Base-by-base conservation (phyloP, 1,140 invertebrate species). In the Heliconius melpomene region DNA sequence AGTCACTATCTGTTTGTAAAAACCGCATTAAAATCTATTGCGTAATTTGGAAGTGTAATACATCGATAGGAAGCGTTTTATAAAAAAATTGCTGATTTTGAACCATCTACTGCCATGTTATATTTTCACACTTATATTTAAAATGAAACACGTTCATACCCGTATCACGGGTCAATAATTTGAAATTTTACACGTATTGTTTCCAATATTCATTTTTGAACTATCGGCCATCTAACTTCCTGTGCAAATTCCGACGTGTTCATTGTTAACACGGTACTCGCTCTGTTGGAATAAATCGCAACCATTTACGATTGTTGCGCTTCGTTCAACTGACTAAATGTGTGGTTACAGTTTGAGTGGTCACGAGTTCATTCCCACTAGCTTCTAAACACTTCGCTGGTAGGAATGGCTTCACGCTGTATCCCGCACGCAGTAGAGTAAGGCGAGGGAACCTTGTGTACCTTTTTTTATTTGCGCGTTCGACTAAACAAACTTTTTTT, bases 171-270 rank as follows among this genome's bases (percentile, higher is more conserved):
- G 60, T 66, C 60, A 66, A 66, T 66, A 66, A 66, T 66, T 66
- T 66, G 26, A 66, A 66, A 29, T 66, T 66, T 29, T 66, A 66
- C 6, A 66, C 13, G 11, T 66, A 29, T 81, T 81, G 79, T 78
- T 81, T 70, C n/a, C 46, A 78, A 74, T 78, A 78, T 66, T 71
- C 75, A 70, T 77, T 71, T 57, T 60, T 70, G 66, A 70, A 16
- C 66, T 77, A 77, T 71, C 75, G 40, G 36, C 16, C 52, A 70
- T 77, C 75, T 20, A 26, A 75, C 76, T 78, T 81, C 76, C 80
- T 81, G 80, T 75, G 73, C 74, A 29, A 66, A 66, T 66, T 66
- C 60, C 60, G 26, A 29, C 60, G 60, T 66, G 60, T 66, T 66
- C 60, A 66, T 66, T 66, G 60, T 66, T 66, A 66, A 66, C 23